Percentiles rank a stretch among this genome's conserved stretches.
Evolutionary conservation across 2,797 vertebrate species (phyloP).

Genomic region (Periparus ater): DNA sequence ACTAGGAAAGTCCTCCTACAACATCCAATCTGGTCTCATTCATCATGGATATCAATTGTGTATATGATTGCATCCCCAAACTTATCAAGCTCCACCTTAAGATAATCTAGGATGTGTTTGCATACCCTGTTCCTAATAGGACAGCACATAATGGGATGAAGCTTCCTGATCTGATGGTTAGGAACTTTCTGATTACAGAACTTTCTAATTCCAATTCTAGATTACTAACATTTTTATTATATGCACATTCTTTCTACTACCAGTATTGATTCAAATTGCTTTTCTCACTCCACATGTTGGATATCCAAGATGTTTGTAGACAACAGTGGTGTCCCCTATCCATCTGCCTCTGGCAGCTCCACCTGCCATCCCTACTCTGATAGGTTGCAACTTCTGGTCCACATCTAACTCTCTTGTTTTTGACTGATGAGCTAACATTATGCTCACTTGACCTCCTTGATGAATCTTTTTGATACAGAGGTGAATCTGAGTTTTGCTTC

Average conservation of each 20-base stretch:
- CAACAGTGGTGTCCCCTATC: neutral
- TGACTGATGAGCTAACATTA: neutral
- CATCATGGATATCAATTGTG: neutral
- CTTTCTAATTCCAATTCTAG: neutral
- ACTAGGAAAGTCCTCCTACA: slow-evolving; percentile 35
- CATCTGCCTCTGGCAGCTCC: neutral
- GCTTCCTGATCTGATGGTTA: neutral
- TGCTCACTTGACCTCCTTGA: neutral
- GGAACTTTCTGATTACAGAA: neutral
- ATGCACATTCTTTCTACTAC: neutral
- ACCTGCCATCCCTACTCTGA: neutral
- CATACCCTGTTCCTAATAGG: neutral
- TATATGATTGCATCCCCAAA: neutral
- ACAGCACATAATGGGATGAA: neutral
- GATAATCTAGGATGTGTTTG: neutral
- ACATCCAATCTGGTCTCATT: slow-evolving; percentile 2
- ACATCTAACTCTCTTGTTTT: neutral
- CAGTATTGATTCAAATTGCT: neutral
- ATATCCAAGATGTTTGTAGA: neutral
- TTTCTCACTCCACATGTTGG: neutral
- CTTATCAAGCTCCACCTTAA: neutral
- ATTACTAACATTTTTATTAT: neutral
- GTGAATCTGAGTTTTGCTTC: neutral
- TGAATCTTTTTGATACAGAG: neutral
- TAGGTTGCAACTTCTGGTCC: neutral